Conservation (phyloP, 2,888 invertebrate genomes). For the Rutpela maculata region DNA sequence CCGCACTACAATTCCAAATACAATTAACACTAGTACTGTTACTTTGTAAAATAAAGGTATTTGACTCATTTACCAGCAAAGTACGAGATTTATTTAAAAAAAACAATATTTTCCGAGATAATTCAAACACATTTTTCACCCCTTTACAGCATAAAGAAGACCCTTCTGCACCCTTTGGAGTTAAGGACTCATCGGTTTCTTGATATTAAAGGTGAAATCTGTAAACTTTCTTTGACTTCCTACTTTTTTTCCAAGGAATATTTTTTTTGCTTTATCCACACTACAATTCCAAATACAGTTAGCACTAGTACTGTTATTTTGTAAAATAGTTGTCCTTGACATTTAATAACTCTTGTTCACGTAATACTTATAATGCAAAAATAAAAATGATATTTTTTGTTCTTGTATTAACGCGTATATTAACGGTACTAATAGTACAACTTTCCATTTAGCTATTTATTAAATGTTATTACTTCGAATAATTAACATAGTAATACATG, state of each 20-base stretch:
- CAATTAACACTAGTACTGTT: neutral
- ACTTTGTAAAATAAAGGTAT: neutral
- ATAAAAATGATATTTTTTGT: neutral
- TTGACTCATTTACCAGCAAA: too few species aligned
- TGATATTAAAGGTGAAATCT: too few species aligned
- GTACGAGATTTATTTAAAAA: too few species aligned
- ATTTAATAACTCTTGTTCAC: neutral
- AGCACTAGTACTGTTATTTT: neutral
- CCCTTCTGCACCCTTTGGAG: too few species aligned
- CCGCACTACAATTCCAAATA: neutral
- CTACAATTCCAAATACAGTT: neutral
- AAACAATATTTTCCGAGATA: too few species aligned
- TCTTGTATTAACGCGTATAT: neutral
- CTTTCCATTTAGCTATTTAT: neutral
- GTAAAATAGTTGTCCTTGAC: neutral
- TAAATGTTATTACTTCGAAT: neutral
- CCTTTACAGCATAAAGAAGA: too few species aligned
- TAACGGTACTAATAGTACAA: slow-evolving; percentile 7
- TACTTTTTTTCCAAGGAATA: too few species aligned
- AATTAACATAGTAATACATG: slow-evolving; percentile 1
- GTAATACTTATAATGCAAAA: neutral
- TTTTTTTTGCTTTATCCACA: too few species aligned
- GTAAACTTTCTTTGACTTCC: too few species aligned
- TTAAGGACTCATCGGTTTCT: too few species aligned
- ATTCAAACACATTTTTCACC: too few species aligned